These are phyloP conservation scores for Drosophila kuntzei DNA, from an alignment of 2,888 invertebrate species.

Conservation along the genomic window DNA sequence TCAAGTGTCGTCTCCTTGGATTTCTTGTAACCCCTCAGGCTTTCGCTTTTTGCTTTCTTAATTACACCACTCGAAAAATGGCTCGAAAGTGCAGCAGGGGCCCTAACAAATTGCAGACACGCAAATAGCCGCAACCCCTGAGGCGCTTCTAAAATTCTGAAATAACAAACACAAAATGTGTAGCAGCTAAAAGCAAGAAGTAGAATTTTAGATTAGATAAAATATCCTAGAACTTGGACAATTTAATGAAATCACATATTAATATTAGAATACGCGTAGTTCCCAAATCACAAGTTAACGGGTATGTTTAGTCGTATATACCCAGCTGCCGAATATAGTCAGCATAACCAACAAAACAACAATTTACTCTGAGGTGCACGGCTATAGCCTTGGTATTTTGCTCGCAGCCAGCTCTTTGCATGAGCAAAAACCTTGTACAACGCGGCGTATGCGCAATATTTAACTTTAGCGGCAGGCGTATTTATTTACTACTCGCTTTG, in stretches of 20 bases:
- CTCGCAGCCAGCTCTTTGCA: conserved; percentile 21
- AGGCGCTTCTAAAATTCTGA: conserved; percentile 29
- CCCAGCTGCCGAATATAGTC: neutral
- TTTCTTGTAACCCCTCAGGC: conserved; percentile 43
- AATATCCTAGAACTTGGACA: neutral
- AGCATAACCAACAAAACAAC: conserved; percentile 9
- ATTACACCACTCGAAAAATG: conserved; percentile 67
- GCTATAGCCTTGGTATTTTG: conserved; percentile 38
- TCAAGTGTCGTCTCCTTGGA: conserved; percentile 56
- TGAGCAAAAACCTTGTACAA: conserved; percentile 41
- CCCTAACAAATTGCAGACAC: conserved; percentile 67
- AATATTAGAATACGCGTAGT: conserved; percentile 2
- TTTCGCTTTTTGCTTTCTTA: conserved; percentile 71
- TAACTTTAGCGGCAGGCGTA: conserved; percentile 46
- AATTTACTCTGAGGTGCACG: conserved; percentile 10
- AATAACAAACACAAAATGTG: conserved; percentile 26
- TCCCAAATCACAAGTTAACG: neutral
- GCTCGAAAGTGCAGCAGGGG: conserved; percentile 60
- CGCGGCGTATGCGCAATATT: conserved; percentile 62
- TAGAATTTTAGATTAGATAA: neutral
- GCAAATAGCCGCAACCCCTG: conserved; percentile 64
- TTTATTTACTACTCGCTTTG: conserved; percentile 45
- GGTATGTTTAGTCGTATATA: neutral
- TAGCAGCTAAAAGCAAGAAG: conserved; percentile 5
- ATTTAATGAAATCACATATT: neutral